phyloP scores from a whole-genome alignment of 2,888 invertebrate species.

The Doris montereyensis region DNA sequence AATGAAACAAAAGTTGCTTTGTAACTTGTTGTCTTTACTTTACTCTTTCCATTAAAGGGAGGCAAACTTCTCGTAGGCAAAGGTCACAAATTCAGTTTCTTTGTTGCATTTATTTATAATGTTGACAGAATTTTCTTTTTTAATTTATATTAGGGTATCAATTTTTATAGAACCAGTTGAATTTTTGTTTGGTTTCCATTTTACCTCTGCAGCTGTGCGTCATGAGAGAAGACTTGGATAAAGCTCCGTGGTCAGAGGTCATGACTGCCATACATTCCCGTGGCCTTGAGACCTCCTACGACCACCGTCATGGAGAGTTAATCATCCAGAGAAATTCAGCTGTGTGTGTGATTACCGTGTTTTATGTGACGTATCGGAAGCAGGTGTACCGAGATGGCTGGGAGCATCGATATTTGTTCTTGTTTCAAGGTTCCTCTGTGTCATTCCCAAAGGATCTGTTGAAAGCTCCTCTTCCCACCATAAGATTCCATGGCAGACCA shows the following conservation, averaged over 20 bases:
- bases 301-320: constrained; percentile 76
- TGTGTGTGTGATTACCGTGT: constrained; percentile 74
- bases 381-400: constrained; percentile 75
- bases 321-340: constrained; percentile 70
- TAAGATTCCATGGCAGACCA: constrained; percentile 64
- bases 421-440: constrained; percentile 69
- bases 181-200: no score
- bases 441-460: constrained; percentile 76
- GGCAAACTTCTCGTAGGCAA: no score
- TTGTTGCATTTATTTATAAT: no score
- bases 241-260: not conserved
- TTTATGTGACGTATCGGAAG: constrained; percentile 53
- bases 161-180: no score
- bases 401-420: constrained; percentile 76
- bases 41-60: no score
- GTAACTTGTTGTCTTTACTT: no score
- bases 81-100: no score
- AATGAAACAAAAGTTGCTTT: no score
- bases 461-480: constrained; percentile 74
- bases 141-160: no score
- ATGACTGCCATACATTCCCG: not conserved
- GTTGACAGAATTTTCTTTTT: not conserved
- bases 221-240: constrained; percentile 29
- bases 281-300: constrained; percentile 73
- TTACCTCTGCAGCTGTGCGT: constrained; percentile 28